Conservation (phyloP, 1,140 invertebrate species). For the Gonioctena quinquepunctata region DNA sequence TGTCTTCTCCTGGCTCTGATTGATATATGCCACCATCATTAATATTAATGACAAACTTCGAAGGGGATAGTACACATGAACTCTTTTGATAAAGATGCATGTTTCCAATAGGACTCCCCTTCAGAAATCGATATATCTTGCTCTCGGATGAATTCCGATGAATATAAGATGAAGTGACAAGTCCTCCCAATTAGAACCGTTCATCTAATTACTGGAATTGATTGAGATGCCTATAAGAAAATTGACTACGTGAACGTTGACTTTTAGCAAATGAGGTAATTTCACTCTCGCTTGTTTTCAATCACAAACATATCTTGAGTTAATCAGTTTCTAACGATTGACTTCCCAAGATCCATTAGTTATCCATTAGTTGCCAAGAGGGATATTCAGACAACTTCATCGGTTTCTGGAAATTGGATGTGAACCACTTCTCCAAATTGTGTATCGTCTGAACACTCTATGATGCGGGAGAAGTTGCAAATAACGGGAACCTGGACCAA, state of each 20-base stretch:
- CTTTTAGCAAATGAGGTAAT: neutral
- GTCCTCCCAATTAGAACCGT: neutral
- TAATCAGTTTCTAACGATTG: neutral
- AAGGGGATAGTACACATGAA: no score
- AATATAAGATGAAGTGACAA: neutral
- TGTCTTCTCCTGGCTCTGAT: no score
- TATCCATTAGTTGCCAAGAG: neutral
- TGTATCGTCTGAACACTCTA: no score
- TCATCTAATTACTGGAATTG: neutral
- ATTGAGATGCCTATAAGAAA: neutral
- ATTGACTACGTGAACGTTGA: neutral
- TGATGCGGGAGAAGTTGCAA: no score
- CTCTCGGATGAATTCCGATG: neutral
- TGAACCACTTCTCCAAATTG: neutral
- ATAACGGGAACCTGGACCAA: no score
- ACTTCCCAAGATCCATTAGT: neutral
- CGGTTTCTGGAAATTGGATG: neutral
- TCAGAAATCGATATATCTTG: neutral
- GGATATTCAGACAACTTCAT: neutral
- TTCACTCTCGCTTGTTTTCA: conserved; percentile 9
- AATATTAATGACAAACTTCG: no score
- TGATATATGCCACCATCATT: no score
- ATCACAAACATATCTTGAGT: neutral
- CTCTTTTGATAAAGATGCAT: no score
- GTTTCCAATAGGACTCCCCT: no score